phyloP scores from a whole-genome alignment of 1,140 invertebrate species.

The Leptonema lineaticorne region DNA sequence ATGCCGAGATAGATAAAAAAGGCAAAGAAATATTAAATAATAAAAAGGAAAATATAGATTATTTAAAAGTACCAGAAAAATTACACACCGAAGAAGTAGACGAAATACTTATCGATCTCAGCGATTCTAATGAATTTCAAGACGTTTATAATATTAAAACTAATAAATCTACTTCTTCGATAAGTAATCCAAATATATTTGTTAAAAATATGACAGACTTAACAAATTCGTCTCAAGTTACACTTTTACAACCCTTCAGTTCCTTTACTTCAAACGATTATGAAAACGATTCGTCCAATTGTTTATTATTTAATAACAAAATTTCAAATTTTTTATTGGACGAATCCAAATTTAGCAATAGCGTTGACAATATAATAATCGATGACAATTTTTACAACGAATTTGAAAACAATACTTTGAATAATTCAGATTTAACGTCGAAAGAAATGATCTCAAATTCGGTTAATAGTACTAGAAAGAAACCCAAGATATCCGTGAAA shows the following conservation, averaged over 20 bases:
- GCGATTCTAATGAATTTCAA: background rate
- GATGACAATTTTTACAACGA: background rate
- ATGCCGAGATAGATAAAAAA: background rate
- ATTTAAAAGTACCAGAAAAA: no score
- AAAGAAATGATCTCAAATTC: background rate
- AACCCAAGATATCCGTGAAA: constrained; percentile 56
- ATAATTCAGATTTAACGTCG: background rate
- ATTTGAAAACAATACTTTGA: no score
- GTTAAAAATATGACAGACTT: constrained; percentile 2
- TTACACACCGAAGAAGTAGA: background rate
- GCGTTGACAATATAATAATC: background rate
- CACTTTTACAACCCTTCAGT: background rate
- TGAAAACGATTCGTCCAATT: background rate
- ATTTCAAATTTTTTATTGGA: background rate
- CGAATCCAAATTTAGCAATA: background rate
- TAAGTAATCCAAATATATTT: background rate
- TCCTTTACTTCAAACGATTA: background rate
- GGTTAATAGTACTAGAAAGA: constrained; percentile 46
- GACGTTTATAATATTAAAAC: background rate
- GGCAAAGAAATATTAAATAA: background rate
- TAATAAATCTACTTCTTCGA: background rate
- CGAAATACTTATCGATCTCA: background rate
- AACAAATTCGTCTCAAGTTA: background rate
- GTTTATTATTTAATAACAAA: background rate
- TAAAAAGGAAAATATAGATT: background rate